Evolutionary conservation across 2,888 invertebrate species (phyloP).

Genomic region (Suillia variegata): DNA sequence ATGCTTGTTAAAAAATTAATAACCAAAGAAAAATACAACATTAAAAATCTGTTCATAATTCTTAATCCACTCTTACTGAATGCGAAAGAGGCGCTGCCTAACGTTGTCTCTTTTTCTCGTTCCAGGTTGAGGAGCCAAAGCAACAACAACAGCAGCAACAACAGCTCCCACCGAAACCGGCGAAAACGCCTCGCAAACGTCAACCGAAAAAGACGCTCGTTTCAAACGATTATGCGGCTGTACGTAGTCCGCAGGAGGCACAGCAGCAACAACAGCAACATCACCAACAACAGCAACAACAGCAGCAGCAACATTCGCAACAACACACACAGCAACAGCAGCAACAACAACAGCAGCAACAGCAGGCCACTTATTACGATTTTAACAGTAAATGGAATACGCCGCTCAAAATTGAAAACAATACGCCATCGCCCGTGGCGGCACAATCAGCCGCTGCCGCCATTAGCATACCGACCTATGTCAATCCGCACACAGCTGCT

Average conservation of each 20-base stretch:
- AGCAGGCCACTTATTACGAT: constrained; percentile 72
- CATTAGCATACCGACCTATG: constrained; percentile 55
- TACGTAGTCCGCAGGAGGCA: constrained; percentile 51
- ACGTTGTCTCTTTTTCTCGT: constrained; percentile 23
- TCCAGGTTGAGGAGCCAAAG: constrained; percentile 51
- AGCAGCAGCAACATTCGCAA: constrained; percentile 64
- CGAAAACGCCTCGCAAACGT: constrained; percentile 57
- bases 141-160: constrained; percentile 33
- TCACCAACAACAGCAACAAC: constrained; percentile 48
- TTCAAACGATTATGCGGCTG: constrained; percentile 48
- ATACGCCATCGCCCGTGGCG: constrained; percentile 49
- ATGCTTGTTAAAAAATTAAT: neutral
- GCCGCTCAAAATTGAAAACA: constrained; percentile 62
- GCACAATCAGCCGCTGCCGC: constrained; percentile 52
- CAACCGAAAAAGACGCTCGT: constrained; percentile 59
- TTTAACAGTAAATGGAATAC: constrained; percentile 84
- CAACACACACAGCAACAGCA: constrained; percentile 60
- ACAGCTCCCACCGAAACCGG: constrained; percentile 46
- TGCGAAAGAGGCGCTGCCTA: neutral
- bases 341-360: constrained; percentile 45
- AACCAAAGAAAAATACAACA: too few species aligned
- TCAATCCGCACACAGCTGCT: constrained; percentile 62
- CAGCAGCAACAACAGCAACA: constrained; percentile 45
- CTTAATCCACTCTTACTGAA: neutral
- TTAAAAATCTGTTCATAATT: too few species aligned